Percentiles rank a stretch among this genome's conserved stretches.
phyloP scores from a whole-genome alignment of 1,140 invertebrate species.

The Cydia pomonella region DNA sequence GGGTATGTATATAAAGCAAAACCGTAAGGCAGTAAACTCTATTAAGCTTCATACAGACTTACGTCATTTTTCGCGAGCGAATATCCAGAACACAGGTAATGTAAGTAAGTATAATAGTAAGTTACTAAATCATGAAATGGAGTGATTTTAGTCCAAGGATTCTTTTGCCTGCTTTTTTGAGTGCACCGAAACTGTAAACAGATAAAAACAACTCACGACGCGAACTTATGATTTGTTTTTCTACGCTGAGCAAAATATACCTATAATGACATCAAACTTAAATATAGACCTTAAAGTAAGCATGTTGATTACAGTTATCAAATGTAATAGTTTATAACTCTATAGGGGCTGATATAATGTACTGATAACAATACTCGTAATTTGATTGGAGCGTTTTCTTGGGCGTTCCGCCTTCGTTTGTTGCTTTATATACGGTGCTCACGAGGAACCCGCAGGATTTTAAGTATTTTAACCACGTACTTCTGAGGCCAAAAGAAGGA shows the following conservation, averaged over 20 bases:
- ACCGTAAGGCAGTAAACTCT: not conserved
- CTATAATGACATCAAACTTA: constrained; percentile 9
- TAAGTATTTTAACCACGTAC: no score
- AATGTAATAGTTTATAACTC: not conserved
- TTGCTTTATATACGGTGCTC: no score
- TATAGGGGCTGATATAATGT: not conserved
- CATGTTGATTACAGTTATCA: constrained; percentile 11
- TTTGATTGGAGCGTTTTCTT: not conserved
- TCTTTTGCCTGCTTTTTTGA: not conserved
- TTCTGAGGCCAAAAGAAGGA: no score
- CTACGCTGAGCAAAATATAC: not conserved
- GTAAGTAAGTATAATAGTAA: no score
- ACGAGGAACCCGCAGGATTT: no score
- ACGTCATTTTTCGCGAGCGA: not conserved
- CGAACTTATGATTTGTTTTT: constrained; percentile 9
- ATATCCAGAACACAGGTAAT: no score
- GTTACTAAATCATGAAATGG: no score
- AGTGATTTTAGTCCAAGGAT: not conserved
- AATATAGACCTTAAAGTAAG: constrained; percentile 4
- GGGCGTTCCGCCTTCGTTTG: not conserved
- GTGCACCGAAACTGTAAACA: not conserved
- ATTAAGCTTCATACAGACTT: not conserved
- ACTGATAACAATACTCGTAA: not conserved
- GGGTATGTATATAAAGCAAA: not conserved
- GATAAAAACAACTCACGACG: not conserved